Evolutionary conservation across 2,113 vertebrate genomes (phyloP).

Genomic region (Petaurus breviceps): DNA sequence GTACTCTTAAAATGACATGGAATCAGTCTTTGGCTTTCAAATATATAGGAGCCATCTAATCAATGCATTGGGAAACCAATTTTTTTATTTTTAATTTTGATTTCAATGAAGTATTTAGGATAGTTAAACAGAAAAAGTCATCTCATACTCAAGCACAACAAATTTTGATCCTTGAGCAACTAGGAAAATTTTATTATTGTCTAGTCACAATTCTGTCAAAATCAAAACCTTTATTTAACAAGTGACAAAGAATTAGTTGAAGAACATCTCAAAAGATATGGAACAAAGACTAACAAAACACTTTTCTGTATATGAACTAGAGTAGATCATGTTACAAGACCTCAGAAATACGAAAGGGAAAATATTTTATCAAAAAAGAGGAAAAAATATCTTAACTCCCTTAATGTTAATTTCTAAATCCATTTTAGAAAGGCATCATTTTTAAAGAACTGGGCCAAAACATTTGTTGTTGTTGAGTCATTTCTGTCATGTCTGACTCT

Average conservation of each 20-base stretch:
- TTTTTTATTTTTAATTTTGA: background rate
- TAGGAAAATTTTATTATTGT: background rate
- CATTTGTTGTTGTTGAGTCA: too few relatives aligned
- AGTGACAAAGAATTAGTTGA: constrained; percentile 2
- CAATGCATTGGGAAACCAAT: background rate
- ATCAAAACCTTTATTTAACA: constrained; percentile 23
- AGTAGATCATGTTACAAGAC: background rate
- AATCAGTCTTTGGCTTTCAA: background rate
- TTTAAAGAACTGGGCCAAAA: background rate
- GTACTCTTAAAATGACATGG: background rate
- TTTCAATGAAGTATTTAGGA: background rate
- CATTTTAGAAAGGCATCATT: background rate
- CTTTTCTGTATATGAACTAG: background rate
- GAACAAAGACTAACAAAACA: background rate
- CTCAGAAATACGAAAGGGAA: background rate
- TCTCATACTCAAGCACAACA: background rate
- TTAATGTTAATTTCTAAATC: background rate
- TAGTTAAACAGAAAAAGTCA: background rate
- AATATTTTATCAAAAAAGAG: background rate
- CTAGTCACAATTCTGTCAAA: background rate
- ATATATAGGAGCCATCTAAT: background rate
- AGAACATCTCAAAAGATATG: background rate
- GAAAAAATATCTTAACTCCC: background rate
- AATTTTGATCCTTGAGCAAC: background rate
- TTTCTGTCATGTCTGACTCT: too few relatives aligned